Conservation (phyloP, 2,113 vertebrate genomes). For the Pterophyllum scalare region DNA sequence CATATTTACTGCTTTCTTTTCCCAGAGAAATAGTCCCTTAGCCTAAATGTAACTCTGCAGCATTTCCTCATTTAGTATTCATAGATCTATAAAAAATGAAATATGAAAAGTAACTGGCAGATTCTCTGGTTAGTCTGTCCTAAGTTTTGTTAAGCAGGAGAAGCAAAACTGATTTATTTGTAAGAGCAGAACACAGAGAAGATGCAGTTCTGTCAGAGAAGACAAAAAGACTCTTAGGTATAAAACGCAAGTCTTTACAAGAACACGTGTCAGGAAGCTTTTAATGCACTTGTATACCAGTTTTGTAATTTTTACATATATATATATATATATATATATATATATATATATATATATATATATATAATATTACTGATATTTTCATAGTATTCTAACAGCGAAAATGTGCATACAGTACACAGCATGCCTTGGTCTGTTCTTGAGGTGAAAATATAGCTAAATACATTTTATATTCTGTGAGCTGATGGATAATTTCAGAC, state of each 20-base stretch:
- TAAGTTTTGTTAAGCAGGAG: neutral
- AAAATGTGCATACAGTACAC: neutral
- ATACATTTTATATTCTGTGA: neutral
- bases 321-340: no score
- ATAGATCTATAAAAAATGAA: neutral
- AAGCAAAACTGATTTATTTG: neutral
- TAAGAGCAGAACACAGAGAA: neutral
- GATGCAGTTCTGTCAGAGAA: neutral
- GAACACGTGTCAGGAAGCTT: neutral
- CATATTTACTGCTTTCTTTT: neutral
- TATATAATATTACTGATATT: neutral
- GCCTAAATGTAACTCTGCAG: neutral
- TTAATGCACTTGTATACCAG: no score
- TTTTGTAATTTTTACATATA: no score
- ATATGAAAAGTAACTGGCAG: neutral
- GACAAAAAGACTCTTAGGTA: neutral
- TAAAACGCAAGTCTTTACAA: neutral
- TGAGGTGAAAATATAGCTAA: accelerated
- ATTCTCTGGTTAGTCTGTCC: neutral
- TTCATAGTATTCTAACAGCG: neutral
- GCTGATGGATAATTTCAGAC: neutral
- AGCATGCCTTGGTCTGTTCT: neutral
- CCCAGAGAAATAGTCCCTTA: neutral
- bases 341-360: no score
- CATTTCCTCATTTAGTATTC: accelerated